phyloP scores from a whole-genome alignment of 1,140 invertebrate species.

The Olivierus martensii region DNA sequence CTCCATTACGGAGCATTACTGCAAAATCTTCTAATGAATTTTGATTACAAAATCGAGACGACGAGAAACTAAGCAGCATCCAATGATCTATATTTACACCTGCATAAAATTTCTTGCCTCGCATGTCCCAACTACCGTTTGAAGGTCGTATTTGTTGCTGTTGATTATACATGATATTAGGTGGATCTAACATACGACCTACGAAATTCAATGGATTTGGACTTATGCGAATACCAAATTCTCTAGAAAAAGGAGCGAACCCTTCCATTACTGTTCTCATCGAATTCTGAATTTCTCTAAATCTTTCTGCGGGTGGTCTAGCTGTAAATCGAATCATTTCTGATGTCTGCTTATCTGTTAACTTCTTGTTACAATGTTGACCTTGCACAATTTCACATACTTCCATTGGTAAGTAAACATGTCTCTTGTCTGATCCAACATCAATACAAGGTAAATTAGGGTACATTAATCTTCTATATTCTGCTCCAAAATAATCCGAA shows the following conservation, averaged over 20 bases:
- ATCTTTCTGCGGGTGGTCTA: conserved; percentile 20
- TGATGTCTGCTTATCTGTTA: conserved; percentile 13
- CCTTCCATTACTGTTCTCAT: not conserved
- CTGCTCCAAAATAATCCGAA: not conserved
- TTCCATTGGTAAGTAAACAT: conserved; percentile 26
- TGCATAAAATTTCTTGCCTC: conserved; percentile 41
- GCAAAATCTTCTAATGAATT: not conserved
- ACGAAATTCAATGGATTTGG: conserved; percentile 10
- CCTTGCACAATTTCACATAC: conserved; percentile 24
- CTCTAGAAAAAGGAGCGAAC: conserved; percentile 16
- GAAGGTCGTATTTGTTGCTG: not conserved
- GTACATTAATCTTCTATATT: conserved; percentile 8
- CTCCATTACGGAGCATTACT: not conserved
- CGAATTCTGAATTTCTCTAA: conserved; percentile 12
- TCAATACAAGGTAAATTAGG: conserved; percentile 26
- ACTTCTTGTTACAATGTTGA: conserved; percentile 20
- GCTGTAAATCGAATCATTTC: conserved; percentile 23
- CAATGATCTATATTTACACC: conserved; percentile 27
- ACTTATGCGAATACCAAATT: conserved; percentile 21
- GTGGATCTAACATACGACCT: conserved; percentile 18
- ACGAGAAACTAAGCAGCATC: conserved; percentile 18
- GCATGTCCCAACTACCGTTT: conserved; percentile 46
- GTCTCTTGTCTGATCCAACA: conserved; percentile 19
- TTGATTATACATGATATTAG: conserved; percentile 8
- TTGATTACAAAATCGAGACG: not conserved